Percentiles rank a stretch among this genome's conserved stretches.
Conservation (phyloP, 2,113 vertebrate genomes). For the Eleginops maclovinus region DNA sequence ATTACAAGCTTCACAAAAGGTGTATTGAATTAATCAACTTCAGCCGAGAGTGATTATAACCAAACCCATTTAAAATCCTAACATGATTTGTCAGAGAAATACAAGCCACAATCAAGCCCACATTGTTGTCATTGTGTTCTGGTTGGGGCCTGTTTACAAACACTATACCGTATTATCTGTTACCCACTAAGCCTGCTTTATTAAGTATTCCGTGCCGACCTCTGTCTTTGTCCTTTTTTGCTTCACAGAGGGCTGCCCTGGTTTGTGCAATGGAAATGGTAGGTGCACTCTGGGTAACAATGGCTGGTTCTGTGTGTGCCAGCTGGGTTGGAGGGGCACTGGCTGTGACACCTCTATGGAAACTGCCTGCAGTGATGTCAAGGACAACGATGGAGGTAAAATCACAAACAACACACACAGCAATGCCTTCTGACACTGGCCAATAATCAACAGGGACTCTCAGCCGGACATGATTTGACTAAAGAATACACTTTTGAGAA, state of each 20-base stretch:
- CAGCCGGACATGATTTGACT: constrained; percentile 52
- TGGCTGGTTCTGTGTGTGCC: constrained; percentile 98
- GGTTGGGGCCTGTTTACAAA: constrained; percentile 14
- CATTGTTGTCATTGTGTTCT: constrained; percentile 15
- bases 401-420: constrained; percentile 42
- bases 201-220: constrained; percentile 36
- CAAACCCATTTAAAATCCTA: constrained; percentile 42
- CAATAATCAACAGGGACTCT: constrained; percentile 39
- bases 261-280: constrained; percentile 96
- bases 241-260: constrained; percentile 96
- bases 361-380: constrained; percentile 93
- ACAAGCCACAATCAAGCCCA: constrained; percentile 13
- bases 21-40: constrained; percentile 80
- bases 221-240: constrained; percentile 69
- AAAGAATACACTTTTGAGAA: constrained; percentile 33
- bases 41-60: constrained; percentile 55
- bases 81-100: constrained; percentile 27
- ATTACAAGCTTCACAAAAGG: constrained; percentile 75
- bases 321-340: constrained; percentile 96
- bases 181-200: background rate
- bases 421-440: constrained; percentile 50
- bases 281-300: constrained; percentile 96
- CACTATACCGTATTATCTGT: background rate
- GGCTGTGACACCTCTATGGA: constrained; percentile 99
- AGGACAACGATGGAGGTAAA: constrained; percentile 99